Conservation (phyloP, 1,140 invertebrate genomes). For the Hyles euphorbiae region DNA sequence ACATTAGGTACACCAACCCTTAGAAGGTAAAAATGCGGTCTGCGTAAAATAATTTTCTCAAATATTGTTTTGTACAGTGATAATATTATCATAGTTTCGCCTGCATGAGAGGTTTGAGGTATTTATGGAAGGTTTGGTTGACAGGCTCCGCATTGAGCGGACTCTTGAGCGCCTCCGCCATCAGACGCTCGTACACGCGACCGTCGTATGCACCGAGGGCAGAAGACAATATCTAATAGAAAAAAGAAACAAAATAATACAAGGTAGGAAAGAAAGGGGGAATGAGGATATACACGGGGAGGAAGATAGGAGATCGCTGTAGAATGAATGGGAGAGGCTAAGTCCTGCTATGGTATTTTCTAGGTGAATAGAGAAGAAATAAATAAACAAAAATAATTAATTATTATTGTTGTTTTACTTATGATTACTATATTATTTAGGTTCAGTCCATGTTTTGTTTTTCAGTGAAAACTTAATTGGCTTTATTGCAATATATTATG, state of each 20-base stretch:
- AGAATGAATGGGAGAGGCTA: not conserved
- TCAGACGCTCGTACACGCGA: conserved; percentile 91
- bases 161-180: conserved; percentile 87
- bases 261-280: not conserved
- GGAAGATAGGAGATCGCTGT: too few relatives aligned
- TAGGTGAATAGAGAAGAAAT: too few relatives aligned
- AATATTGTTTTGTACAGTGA: not conserved
- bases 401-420: too few relatives aligned
- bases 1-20: too few relatives aligned
- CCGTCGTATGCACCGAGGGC: conserved; percentile 92
- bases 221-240: conserved; percentile 78
- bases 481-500: too few relatives aligned
- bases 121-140: conserved; percentile 82
- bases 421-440: too few relatives aligned
- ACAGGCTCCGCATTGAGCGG: conserved; percentile 89
- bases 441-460: too few relatives aligned
- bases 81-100: conserved; percentile 74
- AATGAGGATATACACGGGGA: not conserved
- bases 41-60: too few relatives aligned
- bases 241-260: not conserved
- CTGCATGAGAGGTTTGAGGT: conserved; percentile 84
- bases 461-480: too few relatives aligned
- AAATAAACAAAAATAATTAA: too few relatives aligned
- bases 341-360: too few relatives aligned
- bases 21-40: too few relatives aligned